Conservation (phyloP, 2,797 vertebrate genomes). For the Oceanodroma leucorhoa region DNA sequence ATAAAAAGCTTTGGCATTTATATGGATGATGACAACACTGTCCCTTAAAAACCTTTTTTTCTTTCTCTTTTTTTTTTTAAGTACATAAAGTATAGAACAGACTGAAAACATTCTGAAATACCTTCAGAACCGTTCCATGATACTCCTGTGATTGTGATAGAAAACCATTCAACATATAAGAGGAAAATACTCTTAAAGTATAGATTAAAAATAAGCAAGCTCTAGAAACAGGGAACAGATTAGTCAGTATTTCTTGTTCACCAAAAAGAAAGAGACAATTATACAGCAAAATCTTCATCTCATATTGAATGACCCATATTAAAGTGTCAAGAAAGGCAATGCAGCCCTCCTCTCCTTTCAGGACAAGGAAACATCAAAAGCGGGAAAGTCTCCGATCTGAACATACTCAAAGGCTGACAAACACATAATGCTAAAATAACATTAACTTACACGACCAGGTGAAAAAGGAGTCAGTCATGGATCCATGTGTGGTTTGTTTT, state of each 20-base stretch:
- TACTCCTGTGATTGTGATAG: neutral
- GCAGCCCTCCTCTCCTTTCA: neutral
- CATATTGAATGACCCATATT: neutral
- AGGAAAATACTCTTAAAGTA: neutral
- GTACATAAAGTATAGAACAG: neutral
- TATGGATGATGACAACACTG: neutral
- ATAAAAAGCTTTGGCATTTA: neutral
- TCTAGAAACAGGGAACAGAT: neutral
- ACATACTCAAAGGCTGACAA: neutral
- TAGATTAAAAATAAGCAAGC: neutral
- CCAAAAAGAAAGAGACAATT: neutral
- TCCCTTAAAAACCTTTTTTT: neutral
- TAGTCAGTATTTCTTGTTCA: neutral
- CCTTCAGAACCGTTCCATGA: neutral
- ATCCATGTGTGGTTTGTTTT: neutral
- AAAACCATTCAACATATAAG: neutral
- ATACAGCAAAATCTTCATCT: neutral
- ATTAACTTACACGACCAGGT: accelerated
- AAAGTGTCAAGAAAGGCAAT: neutral
- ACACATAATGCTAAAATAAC: neutral
- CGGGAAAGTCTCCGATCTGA: neutral
- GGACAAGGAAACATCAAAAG: neutral
- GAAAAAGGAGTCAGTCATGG: neutral
- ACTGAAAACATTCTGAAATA: neutral
- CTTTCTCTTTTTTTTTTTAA: neutral